phyloP scores from a whole-genome alignment of 2,113 vertebrate species.

The Oxyruncus cristatus region DNA sequence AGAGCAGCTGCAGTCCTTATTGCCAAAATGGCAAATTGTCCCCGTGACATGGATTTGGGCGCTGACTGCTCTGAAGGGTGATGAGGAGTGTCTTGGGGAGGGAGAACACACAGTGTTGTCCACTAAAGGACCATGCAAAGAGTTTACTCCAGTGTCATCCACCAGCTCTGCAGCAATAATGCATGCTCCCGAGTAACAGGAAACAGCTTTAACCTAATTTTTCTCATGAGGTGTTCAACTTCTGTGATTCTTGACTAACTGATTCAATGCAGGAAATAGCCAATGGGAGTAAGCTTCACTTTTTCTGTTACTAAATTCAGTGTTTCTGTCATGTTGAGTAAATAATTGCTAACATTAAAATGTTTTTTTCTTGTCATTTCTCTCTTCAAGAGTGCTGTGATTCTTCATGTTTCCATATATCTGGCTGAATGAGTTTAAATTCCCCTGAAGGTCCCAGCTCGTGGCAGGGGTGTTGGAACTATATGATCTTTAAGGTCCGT shows the following conservation, averaged over 20 bases:
- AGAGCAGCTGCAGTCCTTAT: not conserved
- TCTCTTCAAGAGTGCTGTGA: not conserved
- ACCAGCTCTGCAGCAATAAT: not conserved
- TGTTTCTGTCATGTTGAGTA: not conserved
- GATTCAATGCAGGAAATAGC: not conserved
- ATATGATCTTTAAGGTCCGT: not conserved
- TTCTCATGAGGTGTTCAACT: not conserved
- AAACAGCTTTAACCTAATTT: not conserved
- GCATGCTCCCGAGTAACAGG: not conserved
- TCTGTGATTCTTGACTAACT: not conserved
- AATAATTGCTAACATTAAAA: not conserved
- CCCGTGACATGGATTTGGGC: not conserved
- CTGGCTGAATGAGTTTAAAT: not conserved
- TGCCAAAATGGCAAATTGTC: slow-evolving; percentile 27
- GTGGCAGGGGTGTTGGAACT: not conserved
- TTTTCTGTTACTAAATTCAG: not conserved
- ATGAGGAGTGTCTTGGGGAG: not conserved
- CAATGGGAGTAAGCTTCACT: not conserved
- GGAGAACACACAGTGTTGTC: not conserved
- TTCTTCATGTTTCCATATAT: not conserved
- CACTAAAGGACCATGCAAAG: not conserved
- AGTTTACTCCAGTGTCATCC: not conserved
- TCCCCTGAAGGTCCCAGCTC: not conserved
- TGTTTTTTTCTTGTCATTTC: not conserved
- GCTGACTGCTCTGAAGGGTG: not conserved